Conservation (phyloP, 2,888 invertebrate genomes). For the Pycnomerus fuliginosus region DNA sequence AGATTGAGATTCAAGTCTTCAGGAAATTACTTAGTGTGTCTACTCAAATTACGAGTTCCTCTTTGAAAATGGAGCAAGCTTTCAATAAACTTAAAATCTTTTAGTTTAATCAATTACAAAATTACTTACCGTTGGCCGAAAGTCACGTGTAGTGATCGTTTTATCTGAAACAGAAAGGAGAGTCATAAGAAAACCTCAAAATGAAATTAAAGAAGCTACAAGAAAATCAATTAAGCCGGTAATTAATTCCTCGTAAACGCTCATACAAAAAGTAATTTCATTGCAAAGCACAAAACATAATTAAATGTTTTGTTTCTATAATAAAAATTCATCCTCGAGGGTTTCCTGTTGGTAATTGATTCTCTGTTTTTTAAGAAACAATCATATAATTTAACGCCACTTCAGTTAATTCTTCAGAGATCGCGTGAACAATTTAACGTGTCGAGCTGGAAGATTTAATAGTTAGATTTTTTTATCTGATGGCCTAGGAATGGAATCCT, state of each 20-base stretch:
- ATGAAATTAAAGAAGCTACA: conserved; percentile 35
- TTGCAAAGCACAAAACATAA: conserved; percentile 49
- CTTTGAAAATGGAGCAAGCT: no score
- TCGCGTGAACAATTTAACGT: conserved; percentile 27
- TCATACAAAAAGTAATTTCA: conserved; percentile 48
- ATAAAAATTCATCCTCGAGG: conserved; percentile 45
- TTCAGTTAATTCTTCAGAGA: conserved; percentile 23
- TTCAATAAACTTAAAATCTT: no score
- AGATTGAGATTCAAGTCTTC: no score
- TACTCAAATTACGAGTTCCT: no score
- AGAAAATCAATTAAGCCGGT: conserved; percentile 50
- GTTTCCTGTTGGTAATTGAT: conserved; percentile 44
- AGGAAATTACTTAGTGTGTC: no score
- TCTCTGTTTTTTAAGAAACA: conserved; percentile 36
- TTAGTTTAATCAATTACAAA: conserved; percentile 9
- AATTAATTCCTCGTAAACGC: conserved; percentile 50
- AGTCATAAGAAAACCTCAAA: conserved; percentile 39
- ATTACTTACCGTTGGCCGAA: conserved; percentile 28
- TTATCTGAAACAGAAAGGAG: conserved; percentile 35
- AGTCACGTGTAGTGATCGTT: conserved; percentile 30
- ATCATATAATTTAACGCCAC: conserved; percentile 42
- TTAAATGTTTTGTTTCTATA: conserved; percentile 48
- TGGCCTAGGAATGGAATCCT: no score
- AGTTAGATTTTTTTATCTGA: conserved; percentile 11
- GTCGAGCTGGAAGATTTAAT: conserved; percentile 22